Base-by-base conservation (phyloP, 2,888 invertebrate species). In the Pandemis cinnamomeana region DNA sequence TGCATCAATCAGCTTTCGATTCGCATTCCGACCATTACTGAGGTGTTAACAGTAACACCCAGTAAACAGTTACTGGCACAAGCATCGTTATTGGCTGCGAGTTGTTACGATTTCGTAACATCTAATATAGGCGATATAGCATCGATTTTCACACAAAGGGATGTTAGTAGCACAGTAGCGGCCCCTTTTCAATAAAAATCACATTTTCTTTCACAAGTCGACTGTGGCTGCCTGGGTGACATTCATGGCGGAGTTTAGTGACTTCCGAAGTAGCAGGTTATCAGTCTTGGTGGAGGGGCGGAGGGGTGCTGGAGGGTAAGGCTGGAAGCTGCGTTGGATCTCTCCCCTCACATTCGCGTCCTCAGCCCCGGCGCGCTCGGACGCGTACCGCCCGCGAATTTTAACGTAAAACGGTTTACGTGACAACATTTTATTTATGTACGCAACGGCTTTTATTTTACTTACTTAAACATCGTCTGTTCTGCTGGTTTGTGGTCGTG, bases 261-360 rank as follows among this genome's bases (percentile, higher is more conserved):
- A 93, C 93, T 93, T 93, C 93, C 92, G 91, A 93, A 93, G 93
- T 91, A 92, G 92, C 92, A 91, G 92, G 93, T 93, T 94, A 93
- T 93, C 93, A 91, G 91, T 88, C 87, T 86, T 82, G 84, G 82
- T 81, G 80, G 77, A 81, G 79, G 82, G 82, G 78, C 4, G 58
- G 58, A 80, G 82, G 81, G 78, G 80, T 81, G 82, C 82, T 79
- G 83, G 82, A 80, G 86, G 85, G 88, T 81, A 86, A 88, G 86
- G 88, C 89, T 90, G 89, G 91, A 89, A 87, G 88, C 86, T 89
- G 88, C 89, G 87, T 89, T 86, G 82, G 80, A 77, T 80, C 81
- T 80, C 87, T 86, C 90, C 91, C 91, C 90, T 70, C 91, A 89
- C 93, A 92, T 87, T 93, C 91, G 87, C 83, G 92, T 87, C 85